Base-by-base conservation (phyloP, 1,140 invertebrate species). In the Lamellibrachia luymesi region DNA sequence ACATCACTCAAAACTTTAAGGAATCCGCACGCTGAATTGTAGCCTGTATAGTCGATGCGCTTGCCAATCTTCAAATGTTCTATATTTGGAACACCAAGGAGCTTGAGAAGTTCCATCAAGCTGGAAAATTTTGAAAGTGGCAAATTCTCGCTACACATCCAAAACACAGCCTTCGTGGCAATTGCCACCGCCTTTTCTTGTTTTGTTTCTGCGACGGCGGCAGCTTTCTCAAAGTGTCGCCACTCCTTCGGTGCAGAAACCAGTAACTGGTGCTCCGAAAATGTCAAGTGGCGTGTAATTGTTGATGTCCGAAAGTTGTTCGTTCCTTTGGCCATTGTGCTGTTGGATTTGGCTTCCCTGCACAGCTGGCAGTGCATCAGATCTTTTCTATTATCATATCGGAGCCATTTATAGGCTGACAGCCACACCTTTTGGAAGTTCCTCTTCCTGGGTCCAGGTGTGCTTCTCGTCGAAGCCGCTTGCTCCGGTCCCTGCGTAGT, bases 241-340 rank as follows among this genome's bases (percentile, higher is more conserved):
- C 52, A 7, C 52, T 56, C 52, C 52, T 56, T 56, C 52, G 13
- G 52, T 56, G 52, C 52, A 56, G 52, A 56, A 22, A 91, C 90
- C 22, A 91, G 50, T 22, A 91, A 22, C 22, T 91, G 27, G 22
- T 91, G 90, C 22, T 91, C 90, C 5, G 27, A 6, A 91, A 50
- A 22, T 38, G 27, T 50, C 27, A 91, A 38, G 90, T 91, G 90
- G 27, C 90, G 27, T 91, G 90, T 8, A 38, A 91, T 91, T 38
- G 90, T 91, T 8, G 90, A 91, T 91, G 90, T 91, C 27, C 90
- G 6, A 22, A 91, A 91, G 50, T 91, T 91, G 90, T 91, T 91
- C 7, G 90, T 91, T 7, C 90, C 90, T 38, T 38, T 91, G 90
- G 90, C 90, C 90, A 91, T 22, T 38, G 90, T 91, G 52, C 90